Evolutionary conservation across 2,888 invertebrate species (phyloP), one percentile per base, ranked within the genome.

Genomic region (Sarcophaga caerulescens): DNA sequence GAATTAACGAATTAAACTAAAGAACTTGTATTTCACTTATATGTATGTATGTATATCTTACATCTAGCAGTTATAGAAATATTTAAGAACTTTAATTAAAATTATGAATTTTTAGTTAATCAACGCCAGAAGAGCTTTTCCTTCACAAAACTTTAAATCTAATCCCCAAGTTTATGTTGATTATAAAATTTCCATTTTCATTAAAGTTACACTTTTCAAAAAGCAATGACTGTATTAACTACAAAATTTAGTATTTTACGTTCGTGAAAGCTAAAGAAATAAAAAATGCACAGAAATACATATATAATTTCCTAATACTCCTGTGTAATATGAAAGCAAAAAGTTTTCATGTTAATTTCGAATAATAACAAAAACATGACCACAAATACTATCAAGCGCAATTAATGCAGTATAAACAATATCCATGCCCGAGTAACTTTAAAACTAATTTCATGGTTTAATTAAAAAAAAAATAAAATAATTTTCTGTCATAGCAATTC

Each of bases 381-480:
- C 74, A 74, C 25, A 73, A 66, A 65, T 52, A 66, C 25, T 65
- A 73, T 60, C 60, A 69, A 66, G 69, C 35, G 76, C 70, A 81
- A 81, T 81, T 81, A 81, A 63, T 57, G 71, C 63, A 76, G 63
- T 44, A 77, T 59, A 77, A 76, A 71, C 71, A 82, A 83, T 73
- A 47, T 76, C 52, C 44, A 69, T 70, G 78, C 73, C 62, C 45
- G 57, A 83, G 73, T 78, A 83, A 73, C 62, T 78, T 71, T 62
- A 57, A 83, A 83, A 78, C 78, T 78, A 83, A 83, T 83, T 83
- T 83, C 83, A 83, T 83, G 78, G 78, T 83, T 73, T 70, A 70
- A 70, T 52, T 52, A 52, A 52, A 52, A 52, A 47, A 47, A 47
- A 47, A 47, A 47, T 35, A 35, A 35, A 35, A 35, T 35, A 35